These are phyloP conservation scores for Drosophila athabasca DNA, from an alignment of 1,140 invertebrate species.

Conservation along the genomic window DNA sequence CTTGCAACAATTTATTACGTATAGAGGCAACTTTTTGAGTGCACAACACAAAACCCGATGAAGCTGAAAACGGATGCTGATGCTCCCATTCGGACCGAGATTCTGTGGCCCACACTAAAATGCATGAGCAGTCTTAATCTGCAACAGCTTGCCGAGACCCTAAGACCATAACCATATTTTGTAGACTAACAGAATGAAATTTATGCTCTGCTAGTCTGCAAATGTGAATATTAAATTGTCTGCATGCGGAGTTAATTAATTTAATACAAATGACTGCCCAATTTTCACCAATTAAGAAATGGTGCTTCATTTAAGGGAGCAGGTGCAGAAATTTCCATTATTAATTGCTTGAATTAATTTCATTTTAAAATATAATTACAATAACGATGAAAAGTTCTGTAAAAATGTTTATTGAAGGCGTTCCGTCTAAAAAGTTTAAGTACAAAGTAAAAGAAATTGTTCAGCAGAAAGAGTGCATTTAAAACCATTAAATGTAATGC, in stretches of 20 bases:
- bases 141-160: not conserved
- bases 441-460: not conserved
- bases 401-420: not conserved
- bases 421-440: conserved; percentile 5
- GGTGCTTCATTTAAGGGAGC: conserved; percentile 26
- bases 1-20: conserved; percentile 14
- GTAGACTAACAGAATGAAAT: not conserved
- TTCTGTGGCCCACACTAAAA: conserved; percentile 6
- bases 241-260: not conserved
- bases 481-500: not conserved
- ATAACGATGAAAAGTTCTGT: conserved; percentile 12
- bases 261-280: too few species aligned
- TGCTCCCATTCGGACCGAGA: conserved; percentile 4
- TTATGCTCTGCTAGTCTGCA: too few species aligned
- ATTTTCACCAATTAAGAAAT: conserved; percentile 6
- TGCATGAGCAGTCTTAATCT: not conserved
- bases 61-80: conserved; percentile 9
- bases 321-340: too few species aligned
- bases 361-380: too few species aligned
- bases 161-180: not conserved
- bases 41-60: conserved; percentile 3
- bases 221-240: too few species aligned
- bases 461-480: conserved; percentile 54
- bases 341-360: too few species aligned
- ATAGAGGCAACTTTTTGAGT: conserved; percentile 14